Conservation (phyloP, 1,140 invertebrate genomes). For the Scylla paramamosain region DNA sequence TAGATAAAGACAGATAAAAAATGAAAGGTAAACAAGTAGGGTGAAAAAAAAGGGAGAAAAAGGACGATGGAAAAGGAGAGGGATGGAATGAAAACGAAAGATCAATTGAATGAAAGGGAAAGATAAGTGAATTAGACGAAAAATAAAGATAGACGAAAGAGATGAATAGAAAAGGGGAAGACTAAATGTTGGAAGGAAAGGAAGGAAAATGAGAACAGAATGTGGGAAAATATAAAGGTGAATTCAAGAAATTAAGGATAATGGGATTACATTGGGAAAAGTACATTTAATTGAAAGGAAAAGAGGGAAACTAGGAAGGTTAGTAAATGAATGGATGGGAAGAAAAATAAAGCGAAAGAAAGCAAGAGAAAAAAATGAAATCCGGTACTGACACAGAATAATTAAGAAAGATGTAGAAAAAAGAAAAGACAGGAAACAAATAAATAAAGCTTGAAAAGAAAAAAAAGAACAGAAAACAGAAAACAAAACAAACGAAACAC, state of each 20-base stretch:
- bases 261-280: background rate
- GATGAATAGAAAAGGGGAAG: background rate
- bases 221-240: background rate
- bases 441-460: background rate
- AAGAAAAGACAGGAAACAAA: background rate
- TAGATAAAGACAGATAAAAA: background rate
- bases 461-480: background rate
- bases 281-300: background rate
- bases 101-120: background rate
- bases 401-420: background rate
- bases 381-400: background rate
- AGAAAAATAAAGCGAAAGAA: background rate
- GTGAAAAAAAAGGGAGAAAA: background rate
- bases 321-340: background rate
- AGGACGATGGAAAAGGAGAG: background rate
- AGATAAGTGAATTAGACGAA: background rate
- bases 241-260: background rate
- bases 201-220: background rate
- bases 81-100: background rate
- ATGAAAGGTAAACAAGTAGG: background rate
- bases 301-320: background rate
- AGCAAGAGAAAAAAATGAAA: background rate
- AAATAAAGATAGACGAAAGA: background rate
- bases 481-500: background rate
- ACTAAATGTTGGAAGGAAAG: background rate